Base-by-base conservation (phyloP, 2,888 invertebrate species). In the Diarsia mendica region DNA sequence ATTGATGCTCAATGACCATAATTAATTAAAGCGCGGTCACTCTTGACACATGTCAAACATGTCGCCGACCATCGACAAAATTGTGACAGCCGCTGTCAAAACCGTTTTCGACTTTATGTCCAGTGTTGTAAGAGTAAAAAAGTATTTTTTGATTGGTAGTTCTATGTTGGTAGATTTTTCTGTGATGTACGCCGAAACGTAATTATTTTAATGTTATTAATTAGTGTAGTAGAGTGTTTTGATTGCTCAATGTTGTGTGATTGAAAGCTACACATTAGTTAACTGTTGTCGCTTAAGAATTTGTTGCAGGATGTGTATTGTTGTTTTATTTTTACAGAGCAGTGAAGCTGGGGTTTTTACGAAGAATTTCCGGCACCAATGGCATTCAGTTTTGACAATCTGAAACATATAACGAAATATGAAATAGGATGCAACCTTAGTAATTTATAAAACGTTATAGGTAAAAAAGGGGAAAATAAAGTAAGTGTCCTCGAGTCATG, bases 1-100 rank as follows among this genome's bases (percentile, higher is more conserved):
- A 85, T 80, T 86, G 88, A 90, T 89, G 83, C 78, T 87, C 85
- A 88, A 87, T 89, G 89, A 89, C 90, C 89, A 90, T 93, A 92
- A 95, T 94, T 94, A 94, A 94, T 93, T 93, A 94, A 94, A 92
- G 90, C 90, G 89, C 90, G 89, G 87, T 89, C 88, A 88, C 87
- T 88, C 87, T 87, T 93, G 95, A 95, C 95, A 93, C 85, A 91
- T 95, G 94, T 95, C 95, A 93, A 88, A 90, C 90, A 88, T 93
- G 93, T 93, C 93, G 90, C 89, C 87, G 85, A 55, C 66, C 76
- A 69, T 69, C 76, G 75, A 82, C 88, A 85, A 88, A 77, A 74
- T 75, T 79, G 67, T 81, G 82, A 84, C 80, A 77, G 55, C 55
- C 2, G 49, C 83, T 82, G 84, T 88, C 87, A 82, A 79, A 82